Conservation (phyloP, 2,797 vertebrate species). For the Sebastes reedi region DNA sequence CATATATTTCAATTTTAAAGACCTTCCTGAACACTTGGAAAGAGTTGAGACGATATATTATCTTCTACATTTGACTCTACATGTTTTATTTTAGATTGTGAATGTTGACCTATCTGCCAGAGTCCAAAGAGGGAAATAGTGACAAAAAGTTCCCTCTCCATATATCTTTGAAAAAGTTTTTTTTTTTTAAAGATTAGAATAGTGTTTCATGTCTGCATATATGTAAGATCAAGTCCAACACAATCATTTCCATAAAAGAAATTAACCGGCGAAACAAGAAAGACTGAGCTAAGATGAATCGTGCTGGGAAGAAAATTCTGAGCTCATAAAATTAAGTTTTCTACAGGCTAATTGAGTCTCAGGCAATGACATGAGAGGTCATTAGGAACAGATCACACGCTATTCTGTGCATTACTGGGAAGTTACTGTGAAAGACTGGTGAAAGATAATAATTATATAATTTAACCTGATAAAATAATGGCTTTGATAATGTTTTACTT, state of each 20-base stretch:
- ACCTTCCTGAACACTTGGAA: not conserved
- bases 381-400: slow-evolving; percentile 54
- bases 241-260: slow-evolving; percentile 6
- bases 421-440: not conserved
- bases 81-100: not conserved
- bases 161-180: not conserved
- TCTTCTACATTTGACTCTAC: not conserved
- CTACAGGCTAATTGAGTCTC: slow-evolving; percentile 46
- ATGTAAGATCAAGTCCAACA: not conserved
- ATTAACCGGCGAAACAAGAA: not conserved
- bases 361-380: slow-evolving; percentile 54
- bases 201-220: not conserved
- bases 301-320: not conserved
- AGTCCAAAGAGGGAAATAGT: not conserved
- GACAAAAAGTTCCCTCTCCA: not conserved
- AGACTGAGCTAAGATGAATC: not conserved
- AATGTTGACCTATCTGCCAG: not conserved
- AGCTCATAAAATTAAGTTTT: not conserved
- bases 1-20: not conserved
- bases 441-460: not conserved
- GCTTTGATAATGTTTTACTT: slow-evolving; percentile 22
- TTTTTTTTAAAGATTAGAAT: not conserved
- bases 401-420: not conserved
- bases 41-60: not conserved
- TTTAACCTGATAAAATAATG: slow-evolving; percentile 1